Conservation (phyloP, 1,140 invertebrate genomes). For the Eumeta japonica region DNA sequence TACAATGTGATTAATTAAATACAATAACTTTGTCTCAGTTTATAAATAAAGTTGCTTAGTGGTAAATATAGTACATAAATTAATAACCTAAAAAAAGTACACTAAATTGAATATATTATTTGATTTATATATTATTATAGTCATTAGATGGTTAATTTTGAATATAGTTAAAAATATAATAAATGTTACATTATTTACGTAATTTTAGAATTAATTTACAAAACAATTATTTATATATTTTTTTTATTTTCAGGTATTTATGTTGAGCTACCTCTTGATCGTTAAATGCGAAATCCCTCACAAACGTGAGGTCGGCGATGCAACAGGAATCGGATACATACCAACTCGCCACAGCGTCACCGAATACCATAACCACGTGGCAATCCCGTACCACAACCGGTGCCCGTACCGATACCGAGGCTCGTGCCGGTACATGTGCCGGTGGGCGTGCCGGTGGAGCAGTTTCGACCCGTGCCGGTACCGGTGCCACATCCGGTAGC, state of each 20-base stretch:
- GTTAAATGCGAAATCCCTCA: conserved; percentile 9
- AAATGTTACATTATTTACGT: no score
- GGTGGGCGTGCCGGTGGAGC: conserved; percentile 36
- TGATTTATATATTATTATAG: no score
- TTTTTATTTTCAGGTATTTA: conserved; percentile 21
- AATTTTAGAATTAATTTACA: no score
- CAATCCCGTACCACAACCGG: conserved; percentile 37
- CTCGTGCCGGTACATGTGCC: conserved; percentile 34
- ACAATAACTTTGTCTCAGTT: no score
- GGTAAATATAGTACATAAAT: no score
- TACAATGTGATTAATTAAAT: no score
- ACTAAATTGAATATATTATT: no score
- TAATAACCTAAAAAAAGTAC: no score
- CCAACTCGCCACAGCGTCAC: conserved; percentile 34
- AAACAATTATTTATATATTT: no score
- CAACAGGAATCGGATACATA: conserved; percentile 10
- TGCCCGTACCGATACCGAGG: conserved; percentile 32
- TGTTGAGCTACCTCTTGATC: conserved; percentile 17
- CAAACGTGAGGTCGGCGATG: conserved; percentile 9
- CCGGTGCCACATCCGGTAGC: conserved; percentile 38
- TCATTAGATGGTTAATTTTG: no score
- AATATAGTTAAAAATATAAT: no score
- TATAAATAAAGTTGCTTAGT: no score
- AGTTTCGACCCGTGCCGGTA: conserved; percentile 35
- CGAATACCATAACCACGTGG: conserved; percentile 30